phyloP scores from a whole-genome alignment of 2,888 invertebrate species.

The Griposia aprilina region DNA sequence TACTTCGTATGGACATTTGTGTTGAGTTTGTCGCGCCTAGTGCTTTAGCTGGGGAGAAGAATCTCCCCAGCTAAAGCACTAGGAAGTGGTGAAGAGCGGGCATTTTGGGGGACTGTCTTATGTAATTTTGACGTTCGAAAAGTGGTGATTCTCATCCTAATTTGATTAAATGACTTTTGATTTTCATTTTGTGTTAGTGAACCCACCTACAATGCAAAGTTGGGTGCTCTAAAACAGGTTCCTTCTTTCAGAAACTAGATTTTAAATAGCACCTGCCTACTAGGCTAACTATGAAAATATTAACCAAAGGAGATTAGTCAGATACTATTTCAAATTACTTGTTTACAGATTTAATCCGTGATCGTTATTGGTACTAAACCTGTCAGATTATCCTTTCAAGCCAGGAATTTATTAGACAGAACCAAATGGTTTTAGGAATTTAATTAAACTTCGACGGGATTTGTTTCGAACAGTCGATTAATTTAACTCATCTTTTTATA shows the following conservation, averaged over 20 bases:
- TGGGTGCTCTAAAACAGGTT: not conserved
- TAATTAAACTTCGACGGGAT: conserved; percentile 21
- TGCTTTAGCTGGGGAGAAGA: no score
- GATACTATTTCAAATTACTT: not conserved
- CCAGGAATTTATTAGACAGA: conserved; percentile 6
- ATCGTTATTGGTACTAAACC: conserved; percentile 13
- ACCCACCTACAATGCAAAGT: not conserved
- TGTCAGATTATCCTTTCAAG: conserved; percentile 2
- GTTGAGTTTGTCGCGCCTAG: no score
- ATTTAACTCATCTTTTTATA: conserved; percentile 9
- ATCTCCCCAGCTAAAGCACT: no score
- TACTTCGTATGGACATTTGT: not conserved
- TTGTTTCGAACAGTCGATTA: conserved; percentile 11
- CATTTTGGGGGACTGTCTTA: no score
- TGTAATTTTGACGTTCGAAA: no score
- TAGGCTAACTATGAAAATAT: no score
- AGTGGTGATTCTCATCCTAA: no score
- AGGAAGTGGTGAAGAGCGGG: no score
- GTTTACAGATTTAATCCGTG: not conserved
- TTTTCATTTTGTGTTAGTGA: not conserved
- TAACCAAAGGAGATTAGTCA: no score
- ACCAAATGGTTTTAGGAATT: conserved; percentile 8
- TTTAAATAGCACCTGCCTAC: not conserved
- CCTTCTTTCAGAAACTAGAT: not conserved
- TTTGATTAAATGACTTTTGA: no score